These are phyloP conservation scores for Cephus runcator DNA, from an alignment of 2,888 invertebrate species.

Conservation along the genomic window DNA sequence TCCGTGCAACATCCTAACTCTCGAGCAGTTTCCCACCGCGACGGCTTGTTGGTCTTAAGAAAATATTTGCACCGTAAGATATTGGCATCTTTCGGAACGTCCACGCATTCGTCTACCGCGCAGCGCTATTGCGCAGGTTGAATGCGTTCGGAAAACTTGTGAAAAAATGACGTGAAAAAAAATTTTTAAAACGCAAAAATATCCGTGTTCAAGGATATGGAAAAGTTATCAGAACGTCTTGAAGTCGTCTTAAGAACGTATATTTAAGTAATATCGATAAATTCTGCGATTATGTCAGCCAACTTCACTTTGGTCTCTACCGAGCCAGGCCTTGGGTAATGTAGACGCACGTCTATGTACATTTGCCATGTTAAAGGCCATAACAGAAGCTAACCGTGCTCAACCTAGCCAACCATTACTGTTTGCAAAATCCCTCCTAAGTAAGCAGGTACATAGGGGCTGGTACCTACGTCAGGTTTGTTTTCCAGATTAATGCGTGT, in stretches of 20 bases:
- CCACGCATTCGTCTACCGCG: not conserved
- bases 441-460: not conserved
- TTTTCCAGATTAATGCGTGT: not conserved
- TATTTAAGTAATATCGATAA: not conserved
- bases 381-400: not conserved
- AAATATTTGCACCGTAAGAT: slow-evolving; percentile 10
- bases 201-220: no score
- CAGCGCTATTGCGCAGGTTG: not conserved
- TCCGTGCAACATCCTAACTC: slow-evolving; percentile 19
- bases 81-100: not conserved
- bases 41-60: not conserved
- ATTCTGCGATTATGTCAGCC: not conserved
- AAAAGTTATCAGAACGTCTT: not conserved
- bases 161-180: not conserved
- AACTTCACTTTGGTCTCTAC: not conserved
- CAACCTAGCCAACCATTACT: not conserved
- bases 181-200: no score
- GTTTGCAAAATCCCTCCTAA: slow-evolving; percentile 1
- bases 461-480: not conserved
- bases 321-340: not conserved
- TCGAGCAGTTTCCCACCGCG: slow-evolving; percentile 12
- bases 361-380: not conserved
- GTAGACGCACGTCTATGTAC: not conserved
- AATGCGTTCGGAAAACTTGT: not conserved
- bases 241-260: not conserved